Evolutionary conservation across 2,888 invertebrate species (phyloP).

Genomic region (Ptilodon capucinus): DNA sequence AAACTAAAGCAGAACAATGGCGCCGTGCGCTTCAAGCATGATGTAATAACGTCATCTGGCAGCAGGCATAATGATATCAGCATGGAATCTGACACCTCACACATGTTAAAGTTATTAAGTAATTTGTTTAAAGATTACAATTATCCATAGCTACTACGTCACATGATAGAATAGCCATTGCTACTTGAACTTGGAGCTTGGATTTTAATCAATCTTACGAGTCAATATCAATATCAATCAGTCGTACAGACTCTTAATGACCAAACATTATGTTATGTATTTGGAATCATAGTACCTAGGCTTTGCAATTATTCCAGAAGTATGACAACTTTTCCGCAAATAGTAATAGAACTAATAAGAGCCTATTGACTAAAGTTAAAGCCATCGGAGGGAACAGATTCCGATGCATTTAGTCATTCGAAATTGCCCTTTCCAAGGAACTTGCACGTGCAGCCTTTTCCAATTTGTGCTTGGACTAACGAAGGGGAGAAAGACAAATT

Average conservation of each 20-base stretch:
- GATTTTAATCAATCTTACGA: too few species aligned
- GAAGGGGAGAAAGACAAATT: conserved; percentile 18
- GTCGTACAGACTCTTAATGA: too few species aligned
- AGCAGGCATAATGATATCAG: neutral
- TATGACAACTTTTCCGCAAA: too few species aligned
- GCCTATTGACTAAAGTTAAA: too few species aligned
- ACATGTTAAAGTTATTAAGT: conserved; percentile 1
- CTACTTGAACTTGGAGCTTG: too few species aligned
- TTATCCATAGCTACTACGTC: neutral
- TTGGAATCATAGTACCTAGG: too few species aligned
- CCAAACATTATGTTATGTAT: too few species aligned
- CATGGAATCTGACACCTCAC: neutral
- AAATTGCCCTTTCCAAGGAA: conserved; percentile 20
- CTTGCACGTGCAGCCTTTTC: conserved; percentile 19
- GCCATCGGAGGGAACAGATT: too few species aligned
- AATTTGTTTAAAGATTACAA: neutral
- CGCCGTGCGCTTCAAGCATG: neutral
- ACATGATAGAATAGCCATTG: too few species aligned
- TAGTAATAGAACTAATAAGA: too few species aligned
- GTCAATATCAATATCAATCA: too few species aligned
- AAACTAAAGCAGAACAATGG: neutral
- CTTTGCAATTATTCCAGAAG: too few species aligned
- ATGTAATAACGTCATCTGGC: conserved; percentile 1
- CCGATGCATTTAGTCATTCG: conserved; percentile 1
- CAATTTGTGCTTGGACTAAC: conserved; percentile 27